Conservation (phyloP, 2,797 vertebrate genomes). For the Vultur gryphus region DNA sequence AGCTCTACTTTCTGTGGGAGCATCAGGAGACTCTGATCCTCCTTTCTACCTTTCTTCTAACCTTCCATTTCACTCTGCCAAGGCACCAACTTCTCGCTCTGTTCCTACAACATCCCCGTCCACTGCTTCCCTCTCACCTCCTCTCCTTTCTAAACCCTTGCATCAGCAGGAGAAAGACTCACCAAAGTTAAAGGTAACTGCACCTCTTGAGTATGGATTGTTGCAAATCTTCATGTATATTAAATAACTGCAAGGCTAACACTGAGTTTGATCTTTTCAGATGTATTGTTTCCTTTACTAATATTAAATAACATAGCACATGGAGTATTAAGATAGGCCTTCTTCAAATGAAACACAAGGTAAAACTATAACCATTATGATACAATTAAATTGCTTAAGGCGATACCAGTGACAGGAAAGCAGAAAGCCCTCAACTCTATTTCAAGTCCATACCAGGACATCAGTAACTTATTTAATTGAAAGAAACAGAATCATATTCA, state of each 20-base stretch:
- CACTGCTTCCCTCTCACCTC: constrained; percentile 65
- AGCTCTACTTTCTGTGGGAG: constrained; percentile 46
- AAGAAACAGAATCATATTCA: background rate
- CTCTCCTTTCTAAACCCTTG: constrained; percentile 71
- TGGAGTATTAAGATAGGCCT: background rate
- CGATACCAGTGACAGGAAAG: background rate
- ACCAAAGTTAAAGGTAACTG: constrained; percentile 88
- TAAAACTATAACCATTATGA: background rate
- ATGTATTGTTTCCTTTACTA: constrained; percentile 26
- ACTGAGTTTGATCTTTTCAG: background rate
- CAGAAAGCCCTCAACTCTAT: background rate
- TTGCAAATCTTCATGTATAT: constrained; percentile 2
- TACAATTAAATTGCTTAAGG: background rate
- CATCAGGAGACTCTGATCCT: constrained; percentile 25
- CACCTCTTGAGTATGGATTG: constrained; percentile 38
- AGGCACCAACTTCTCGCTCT: constrained; percentile 48
- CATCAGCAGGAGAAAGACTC: constrained; percentile 79
- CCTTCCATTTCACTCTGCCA: constrained; percentile 46
- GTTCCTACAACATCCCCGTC: constrained; percentile 54
- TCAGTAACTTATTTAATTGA: background rate
- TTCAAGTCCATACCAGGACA: background rate
- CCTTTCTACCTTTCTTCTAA: constrained; percentile 48
- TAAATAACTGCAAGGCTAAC: constrained; percentile 32
- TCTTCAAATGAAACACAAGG: background rate
- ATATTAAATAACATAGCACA: background rate